Percentiles rank a stretch among this genome's conserved stretches.
phyloP scores from a whole-genome alignment of 1,140 invertebrate species.

The Phymorhynchus buccinoides region DNA sequence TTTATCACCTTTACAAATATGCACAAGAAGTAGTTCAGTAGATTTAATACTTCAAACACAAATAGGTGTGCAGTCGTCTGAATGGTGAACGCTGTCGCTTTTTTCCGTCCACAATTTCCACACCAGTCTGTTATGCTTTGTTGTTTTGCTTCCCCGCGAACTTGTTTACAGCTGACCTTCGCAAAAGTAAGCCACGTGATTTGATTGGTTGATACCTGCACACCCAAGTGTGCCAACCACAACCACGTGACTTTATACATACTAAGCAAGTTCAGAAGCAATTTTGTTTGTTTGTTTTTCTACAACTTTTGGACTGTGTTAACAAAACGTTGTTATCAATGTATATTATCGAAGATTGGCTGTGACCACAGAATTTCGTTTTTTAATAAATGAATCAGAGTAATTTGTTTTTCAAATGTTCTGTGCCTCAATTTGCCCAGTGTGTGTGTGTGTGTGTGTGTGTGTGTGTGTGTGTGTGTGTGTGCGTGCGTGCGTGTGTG shows the following conservation, averaged over 20 bases:
- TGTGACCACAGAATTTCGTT: too few relatives aligned
- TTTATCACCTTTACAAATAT: conserved; percentile 40
- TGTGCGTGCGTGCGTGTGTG: too few relatives aligned
- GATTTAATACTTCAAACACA: not conserved
- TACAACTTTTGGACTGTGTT: too few relatives aligned
- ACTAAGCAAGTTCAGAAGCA: not conserved
- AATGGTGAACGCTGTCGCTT: not conserved
- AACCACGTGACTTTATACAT: not conserved
- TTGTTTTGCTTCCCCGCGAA: conserved; percentile 32
- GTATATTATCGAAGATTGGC: too few relatives aligned
- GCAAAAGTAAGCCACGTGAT: not conserved
- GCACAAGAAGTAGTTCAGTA: not conserved
- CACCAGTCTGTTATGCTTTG: not conserved
- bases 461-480: too few relatives aligned
- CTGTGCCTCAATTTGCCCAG: too few relatives aligned
- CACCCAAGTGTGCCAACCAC: conserved; percentile 9
- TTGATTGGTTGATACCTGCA: conserved; percentile 34
- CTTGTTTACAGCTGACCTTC: conserved; percentile 41
- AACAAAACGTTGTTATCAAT: too few relatives aligned
- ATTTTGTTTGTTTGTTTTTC: not conserved
- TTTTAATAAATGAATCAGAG: too few relatives aligned
- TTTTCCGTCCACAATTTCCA: not conserved
- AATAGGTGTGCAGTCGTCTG: not conserved
- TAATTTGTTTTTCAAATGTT: too few relatives aligned
- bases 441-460: too few relatives aligned